These are phyloP conservation scores for Rallus limicola DNA, from an alignment of 2,113 vertebrate genomes.

Conservation along the genomic window DNA sequence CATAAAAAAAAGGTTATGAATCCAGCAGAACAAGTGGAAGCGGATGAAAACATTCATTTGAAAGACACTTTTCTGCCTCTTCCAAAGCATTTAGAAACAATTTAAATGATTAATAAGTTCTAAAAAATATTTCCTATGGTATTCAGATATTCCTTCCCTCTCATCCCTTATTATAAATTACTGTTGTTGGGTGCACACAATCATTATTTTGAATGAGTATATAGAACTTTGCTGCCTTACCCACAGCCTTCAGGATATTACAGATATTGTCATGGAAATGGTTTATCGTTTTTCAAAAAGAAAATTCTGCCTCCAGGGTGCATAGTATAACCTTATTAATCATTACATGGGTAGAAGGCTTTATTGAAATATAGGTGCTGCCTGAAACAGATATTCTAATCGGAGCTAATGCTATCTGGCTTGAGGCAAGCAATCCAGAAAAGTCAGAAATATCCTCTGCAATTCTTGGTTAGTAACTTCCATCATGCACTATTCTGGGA, in stretches of 20 bases:
- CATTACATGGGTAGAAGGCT: neutral
- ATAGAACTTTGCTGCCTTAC: neutral
- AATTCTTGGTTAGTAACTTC: neutral
- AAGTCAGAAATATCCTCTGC: neutral
- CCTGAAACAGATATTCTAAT: neutral
- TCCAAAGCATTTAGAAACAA: neutral
- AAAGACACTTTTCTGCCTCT: neutral
- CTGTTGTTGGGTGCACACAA: neutral
- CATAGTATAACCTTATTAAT: neutral
- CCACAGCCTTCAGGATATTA: neutral
- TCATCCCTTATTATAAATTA: neutral
- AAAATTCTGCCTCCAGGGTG: neutral
- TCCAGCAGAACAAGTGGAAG: slow-evolving; percentile 7
- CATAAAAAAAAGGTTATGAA: neutral
- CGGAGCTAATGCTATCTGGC: neutral
- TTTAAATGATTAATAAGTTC: slow-evolving; percentile 15
- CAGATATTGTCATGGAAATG: neutral
- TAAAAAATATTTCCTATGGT: neutral
- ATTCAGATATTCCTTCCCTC: neutral
- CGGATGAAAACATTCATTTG: neutral
- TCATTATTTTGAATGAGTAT: neutral
- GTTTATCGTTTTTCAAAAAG: neutral
- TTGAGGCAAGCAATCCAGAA: neutral
- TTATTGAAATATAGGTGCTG: neutral
- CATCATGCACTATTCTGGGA: neutral